phyloP scores from a whole-genome alignment of 2,113 vertebrate species.

The Piaya cayana region DNA sequence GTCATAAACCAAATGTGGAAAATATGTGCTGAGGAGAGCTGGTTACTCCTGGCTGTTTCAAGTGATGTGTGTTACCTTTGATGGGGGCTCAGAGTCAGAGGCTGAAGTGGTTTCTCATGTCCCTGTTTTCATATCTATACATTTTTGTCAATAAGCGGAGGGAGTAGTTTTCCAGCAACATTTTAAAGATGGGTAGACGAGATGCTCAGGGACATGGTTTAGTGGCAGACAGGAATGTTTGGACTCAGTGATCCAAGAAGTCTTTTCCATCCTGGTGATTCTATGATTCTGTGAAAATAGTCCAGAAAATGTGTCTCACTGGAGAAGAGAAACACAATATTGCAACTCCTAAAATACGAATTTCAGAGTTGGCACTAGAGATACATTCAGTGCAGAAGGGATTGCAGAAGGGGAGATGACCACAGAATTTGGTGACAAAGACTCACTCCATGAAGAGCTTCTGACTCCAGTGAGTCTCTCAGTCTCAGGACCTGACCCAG shows the following conservation, averaged over 20 bases:
- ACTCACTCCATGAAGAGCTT: neutral
- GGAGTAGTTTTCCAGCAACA: neutral
- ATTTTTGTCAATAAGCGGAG: neutral
- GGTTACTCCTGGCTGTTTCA: neutral
- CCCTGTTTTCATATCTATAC: neutral
- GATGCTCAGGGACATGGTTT: too few species aligned
- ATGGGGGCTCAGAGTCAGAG: neutral
- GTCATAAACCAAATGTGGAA: neutral
- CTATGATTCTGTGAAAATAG: neutral
- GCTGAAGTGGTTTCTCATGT: neutral
- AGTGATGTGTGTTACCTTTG: neutral
- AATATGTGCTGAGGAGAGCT: neutral
- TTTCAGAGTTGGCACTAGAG: neutral
- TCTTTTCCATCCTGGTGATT: too few species aligned
- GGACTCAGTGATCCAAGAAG: too few species aligned
- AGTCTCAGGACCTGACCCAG: neutral
- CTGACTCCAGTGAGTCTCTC: neutral
- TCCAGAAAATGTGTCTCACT: neutral
- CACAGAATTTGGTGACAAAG: neutral
- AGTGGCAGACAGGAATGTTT: too few species aligned
- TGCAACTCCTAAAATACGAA: neutral
- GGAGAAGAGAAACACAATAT: rapidly evolving
- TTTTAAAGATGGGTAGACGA: too few species aligned
- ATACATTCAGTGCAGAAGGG: neutral
- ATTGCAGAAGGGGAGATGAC: neutral